These are phyloP conservation scores for Heliornis fulica DNA, from an alignment of 2,113 vertebrate genomes.

Conservation along the genomic window DNA sequence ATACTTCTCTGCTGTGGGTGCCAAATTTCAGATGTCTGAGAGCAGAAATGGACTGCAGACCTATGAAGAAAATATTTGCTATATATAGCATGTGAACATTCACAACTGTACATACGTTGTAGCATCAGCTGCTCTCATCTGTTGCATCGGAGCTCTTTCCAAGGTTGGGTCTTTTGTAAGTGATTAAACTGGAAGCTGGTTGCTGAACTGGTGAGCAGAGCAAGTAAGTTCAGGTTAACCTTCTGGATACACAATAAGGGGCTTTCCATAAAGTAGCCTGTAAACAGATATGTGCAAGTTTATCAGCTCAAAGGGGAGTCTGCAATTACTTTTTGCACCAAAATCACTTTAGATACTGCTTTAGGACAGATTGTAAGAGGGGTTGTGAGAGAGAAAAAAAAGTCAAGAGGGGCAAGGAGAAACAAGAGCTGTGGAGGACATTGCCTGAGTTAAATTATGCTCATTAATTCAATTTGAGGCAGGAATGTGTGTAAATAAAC, in stretches of 20 bases:
- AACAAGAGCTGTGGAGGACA: slow-evolving; percentile 70
- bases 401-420: slow-evolving; percentile 56
- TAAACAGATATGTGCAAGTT: not conserved
- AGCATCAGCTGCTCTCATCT: not conserved
- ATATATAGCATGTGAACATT: not conserved
- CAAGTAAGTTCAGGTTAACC: not conserved
- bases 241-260: not conserved
- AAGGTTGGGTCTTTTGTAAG: not conserved
- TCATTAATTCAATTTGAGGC: slow-evolving; percentile 86
- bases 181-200: not conserved
- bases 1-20: not conserved
- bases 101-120: not conserved
- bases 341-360: not conserved
- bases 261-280: not conserved
- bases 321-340: not conserved
- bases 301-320: not conserved
- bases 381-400: slow-evolving; percentile 44
- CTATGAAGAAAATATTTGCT: not conserved
- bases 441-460: slow-evolving; percentile 79
- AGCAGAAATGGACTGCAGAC: not conserved
- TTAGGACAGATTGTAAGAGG: not conserved
- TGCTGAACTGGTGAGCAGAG: not conserved
- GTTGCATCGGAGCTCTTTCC: not conserved
- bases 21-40: not conserved
- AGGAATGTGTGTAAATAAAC: slow-evolving; percentile 87